phyloP scores from a whole-genome alignment of 2,888 invertebrate species.

The Epistrophella euchroma region DNA sequence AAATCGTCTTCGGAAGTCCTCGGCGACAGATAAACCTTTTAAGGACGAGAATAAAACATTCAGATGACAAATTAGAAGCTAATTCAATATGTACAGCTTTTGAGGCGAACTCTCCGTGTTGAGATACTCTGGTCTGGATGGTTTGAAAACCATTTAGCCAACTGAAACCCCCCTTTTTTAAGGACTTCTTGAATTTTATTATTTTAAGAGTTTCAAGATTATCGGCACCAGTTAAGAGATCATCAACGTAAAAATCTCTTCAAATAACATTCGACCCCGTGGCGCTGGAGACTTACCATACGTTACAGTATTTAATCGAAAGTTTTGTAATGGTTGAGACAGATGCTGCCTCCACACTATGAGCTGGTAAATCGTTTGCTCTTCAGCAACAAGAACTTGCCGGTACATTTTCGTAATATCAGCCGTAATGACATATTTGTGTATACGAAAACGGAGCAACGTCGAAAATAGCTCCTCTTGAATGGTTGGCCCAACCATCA shows the following conservation, averaged over 20 bases:
- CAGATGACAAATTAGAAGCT: too few relatives aligned
- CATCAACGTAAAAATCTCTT: neutral
- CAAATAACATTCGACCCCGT: neutral
- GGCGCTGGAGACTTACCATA: neutral
- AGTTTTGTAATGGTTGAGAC: neutral
- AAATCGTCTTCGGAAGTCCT: too few relatives aligned
- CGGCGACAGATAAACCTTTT: too few relatives aligned
- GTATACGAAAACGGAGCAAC: neutral
- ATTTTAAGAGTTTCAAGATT: neutral
- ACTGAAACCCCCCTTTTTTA: neutral
- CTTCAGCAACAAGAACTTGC: neutral
- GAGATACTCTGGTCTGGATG: too few relatives aligned
- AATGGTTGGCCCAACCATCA: neutral
- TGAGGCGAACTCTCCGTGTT: too few relatives aligned
- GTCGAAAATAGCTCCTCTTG: neutral
- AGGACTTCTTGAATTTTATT: neutral
- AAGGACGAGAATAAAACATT: too few relatives aligned
- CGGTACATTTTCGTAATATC: neutral
- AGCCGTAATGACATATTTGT: neutral
- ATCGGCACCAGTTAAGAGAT: neutral
- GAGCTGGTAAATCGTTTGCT: neutral
- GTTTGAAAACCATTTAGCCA: too few relatives aligned
- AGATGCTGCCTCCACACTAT: neutral
- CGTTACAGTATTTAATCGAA: neutral
- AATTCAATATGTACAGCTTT: too few relatives aligned